These are phyloP conservation scores for Sardinella longiceps DNA, from an alignment of 2,797 vertebrate genomes.

Conservation along the genomic window DNA sequence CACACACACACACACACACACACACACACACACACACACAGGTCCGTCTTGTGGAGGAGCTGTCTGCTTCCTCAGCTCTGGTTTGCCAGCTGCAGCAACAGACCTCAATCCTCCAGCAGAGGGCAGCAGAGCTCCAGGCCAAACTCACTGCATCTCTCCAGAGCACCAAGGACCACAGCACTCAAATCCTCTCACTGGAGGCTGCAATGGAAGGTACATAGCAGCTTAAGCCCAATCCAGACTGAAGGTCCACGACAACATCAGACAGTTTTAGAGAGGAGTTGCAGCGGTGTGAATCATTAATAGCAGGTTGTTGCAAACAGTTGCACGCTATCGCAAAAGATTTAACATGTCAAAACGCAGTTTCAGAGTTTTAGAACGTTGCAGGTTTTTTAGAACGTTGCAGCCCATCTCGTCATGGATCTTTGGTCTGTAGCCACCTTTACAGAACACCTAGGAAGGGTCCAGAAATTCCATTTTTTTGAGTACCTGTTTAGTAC, in stretches of 20 bases:
- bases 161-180: conserved; percentile 66
- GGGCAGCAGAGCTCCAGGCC: conserved; percentile 72
- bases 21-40: conserved; percentile 43
- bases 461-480: not conserved
- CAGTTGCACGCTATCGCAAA: no score
- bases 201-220: conserved; percentile 71
- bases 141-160: conserved; percentile 71
- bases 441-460: not conserved
- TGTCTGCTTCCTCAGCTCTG: conserved; percentile 72
- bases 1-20: not conserved
- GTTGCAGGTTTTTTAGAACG: no score
- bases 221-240: not conserved
- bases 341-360: no score
- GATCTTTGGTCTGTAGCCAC: no score
- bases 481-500: no score
- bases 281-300: no score
- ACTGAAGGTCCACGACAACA: no score
- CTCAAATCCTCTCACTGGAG: conserved; percentile 70
- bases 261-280: no score
- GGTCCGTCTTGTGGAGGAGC: conserved; percentile 77
- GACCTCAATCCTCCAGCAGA: conserved; percentile 76
- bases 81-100: conserved; percentile 79
- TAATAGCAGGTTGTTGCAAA: no score
- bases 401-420: no score
- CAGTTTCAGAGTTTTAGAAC: no score